phyloP scores from a whole-genome alignment of 92 coral and sea anemone genomes.

The Epizoanthus rinbou region DNA sequence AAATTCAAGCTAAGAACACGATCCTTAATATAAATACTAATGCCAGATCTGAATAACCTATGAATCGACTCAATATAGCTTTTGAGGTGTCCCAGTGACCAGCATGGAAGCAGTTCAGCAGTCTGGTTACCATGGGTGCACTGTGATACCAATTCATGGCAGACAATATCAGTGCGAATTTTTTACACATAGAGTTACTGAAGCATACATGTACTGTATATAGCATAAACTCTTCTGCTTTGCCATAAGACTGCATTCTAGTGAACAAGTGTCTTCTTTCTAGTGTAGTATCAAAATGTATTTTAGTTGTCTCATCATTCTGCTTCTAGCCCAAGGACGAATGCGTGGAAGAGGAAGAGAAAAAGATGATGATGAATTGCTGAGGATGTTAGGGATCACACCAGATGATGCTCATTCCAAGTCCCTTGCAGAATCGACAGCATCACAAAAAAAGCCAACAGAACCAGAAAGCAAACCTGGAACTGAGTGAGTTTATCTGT shows the following conservation, averaged over 20 bases:
- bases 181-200: no score
- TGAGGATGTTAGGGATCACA: slow-evolving; percentile 82
- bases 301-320: not conserved
- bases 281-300: not conserved
- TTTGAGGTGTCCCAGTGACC: no score
- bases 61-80: no score
- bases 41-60: no score
- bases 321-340: slow-evolving; percentile 52
- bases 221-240: no score
- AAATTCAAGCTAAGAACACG: no score
- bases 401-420: slow-evolving; percentile 57
- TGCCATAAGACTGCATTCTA: not conserved
- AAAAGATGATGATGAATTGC: slow-evolving; percentile 71
- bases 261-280: not conserved
- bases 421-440: not conserved
- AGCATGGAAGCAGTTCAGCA: no score
- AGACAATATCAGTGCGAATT: no score
- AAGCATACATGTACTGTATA: no score
- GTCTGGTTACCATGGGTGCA: no score
- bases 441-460: slow-evolving; percentile 13
- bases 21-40: no score
- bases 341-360: slow-evolving; percentile 60
- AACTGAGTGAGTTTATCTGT: slow-evolving; percentile 4
- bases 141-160: no score
- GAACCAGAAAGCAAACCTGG: slow-evolving; percentile 23